phyloP scores from a whole-genome alignment of 2,113 vertebrate genomes.

The Centropristis striata region DNA sequence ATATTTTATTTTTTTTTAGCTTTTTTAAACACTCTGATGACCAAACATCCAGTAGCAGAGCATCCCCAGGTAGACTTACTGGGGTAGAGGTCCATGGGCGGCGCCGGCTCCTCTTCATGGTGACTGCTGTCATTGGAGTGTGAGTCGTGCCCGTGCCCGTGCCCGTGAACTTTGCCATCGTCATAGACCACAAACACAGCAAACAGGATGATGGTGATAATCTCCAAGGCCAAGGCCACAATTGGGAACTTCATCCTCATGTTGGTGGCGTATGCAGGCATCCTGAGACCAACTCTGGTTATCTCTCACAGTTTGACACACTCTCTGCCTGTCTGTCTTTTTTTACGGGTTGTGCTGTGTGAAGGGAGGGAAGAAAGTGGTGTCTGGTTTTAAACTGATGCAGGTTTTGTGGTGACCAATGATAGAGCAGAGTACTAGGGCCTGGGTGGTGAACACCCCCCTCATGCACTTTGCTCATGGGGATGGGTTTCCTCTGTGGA shows the following conservation, averaged over 20 bases:
- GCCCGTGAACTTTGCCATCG: conserved; percentile 54
- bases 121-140: conserved; percentile 49
- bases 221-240: conserved; percentile 88
- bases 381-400: conserved; percentile 78
- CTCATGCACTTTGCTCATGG: conserved; percentile 48
- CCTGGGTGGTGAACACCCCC: conserved; percentile 74
- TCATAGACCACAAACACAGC: conserved; percentile 89
- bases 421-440: conserved; percentile 72
- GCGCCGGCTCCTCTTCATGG: accelerated
- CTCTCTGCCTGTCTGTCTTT: conserved; percentile 23
- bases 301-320: conserved; percentile 53
- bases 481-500: conserved; percentile 79
- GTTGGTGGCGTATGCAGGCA: conserved; percentile 88
- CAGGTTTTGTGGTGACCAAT: conserved; percentile 76
- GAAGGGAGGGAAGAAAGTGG: conserved; percentile 58
- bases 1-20: neutral
- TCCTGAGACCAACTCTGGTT: conserved; percentile 62
- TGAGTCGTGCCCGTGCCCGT: accelerated
- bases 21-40: neutral
- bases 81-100: conserved; percentile 85
- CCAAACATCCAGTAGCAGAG: neutral
- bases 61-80: conserved; percentile 85
- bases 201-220: conserved; percentile 89
- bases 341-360: conserved; percentile 75
- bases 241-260: conserved; percentile 93